Percentiles rank a stretch among this genome's conserved stretches.
These are phyloP conservation scores for Australoheros scitulus DNA, from an alignment of 2,113 vertebrate genomes.

Conservation along the genomic window DNA sequence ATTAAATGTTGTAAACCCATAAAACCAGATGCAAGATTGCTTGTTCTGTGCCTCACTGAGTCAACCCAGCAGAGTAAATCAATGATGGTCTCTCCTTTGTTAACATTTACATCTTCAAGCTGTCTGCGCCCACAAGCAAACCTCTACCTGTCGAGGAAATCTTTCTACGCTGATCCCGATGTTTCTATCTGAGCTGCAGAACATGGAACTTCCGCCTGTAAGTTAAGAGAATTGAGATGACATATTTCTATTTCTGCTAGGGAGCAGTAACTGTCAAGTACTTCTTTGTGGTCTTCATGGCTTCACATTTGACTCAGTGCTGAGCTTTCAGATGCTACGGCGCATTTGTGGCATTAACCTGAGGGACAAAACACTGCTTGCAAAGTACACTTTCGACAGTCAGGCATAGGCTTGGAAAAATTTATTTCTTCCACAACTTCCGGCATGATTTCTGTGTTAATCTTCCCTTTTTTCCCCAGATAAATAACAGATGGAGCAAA, in stretches of 20 bases:
- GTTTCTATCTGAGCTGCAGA: neutral
- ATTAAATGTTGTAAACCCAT: conserved; percentile 37
- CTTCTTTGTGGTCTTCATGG: neutral
- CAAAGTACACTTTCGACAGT: neutral
- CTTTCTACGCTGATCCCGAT: neutral
- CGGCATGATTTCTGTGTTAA: neutral
- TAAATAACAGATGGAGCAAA: neutral
- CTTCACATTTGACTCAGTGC: neutral
- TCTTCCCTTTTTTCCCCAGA: neutral
- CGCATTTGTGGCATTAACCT: neutral
- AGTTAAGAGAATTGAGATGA: neutral
- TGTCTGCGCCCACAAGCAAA: neutral
- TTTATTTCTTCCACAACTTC: neutral
- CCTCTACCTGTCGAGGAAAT: neutral
- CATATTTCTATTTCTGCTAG: neutral
- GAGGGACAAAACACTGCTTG: neutral
- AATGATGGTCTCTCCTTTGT: conserved; percentile 25
- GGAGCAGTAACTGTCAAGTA: neutral
- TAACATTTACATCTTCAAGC: conserved; percentile 28
- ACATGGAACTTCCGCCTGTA: neutral
- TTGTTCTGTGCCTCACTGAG: conserved; percentile 3
- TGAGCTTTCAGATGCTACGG: neutral
- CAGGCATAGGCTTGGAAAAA: too few relatives aligned
- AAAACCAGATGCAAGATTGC: conserved; percentile 17
- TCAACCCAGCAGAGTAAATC: conserved; percentile 28